Percentiles rank a stretch among this genome's conserved stretches.
Conservation (phyloP, 2,888 invertebrate genomes). For the Meloe dianella region DNA sequence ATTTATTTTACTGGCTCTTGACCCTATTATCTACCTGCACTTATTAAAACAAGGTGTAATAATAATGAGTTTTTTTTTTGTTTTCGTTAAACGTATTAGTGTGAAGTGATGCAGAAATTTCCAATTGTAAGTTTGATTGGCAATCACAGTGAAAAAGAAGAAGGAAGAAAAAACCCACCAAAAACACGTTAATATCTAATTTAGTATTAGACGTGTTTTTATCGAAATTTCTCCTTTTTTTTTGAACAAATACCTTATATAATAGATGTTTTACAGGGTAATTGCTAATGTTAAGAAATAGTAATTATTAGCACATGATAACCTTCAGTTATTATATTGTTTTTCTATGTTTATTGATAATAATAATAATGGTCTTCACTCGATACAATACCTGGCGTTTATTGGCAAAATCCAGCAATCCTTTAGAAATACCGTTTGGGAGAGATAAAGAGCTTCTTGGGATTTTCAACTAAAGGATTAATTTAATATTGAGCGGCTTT, state of each 20-base stretch:
- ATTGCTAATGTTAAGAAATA: too few relatives aligned
- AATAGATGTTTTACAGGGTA: too few relatives aligned
- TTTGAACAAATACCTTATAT: too few relatives aligned
- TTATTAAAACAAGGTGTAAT: neutral
- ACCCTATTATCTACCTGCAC: too few relatives aligned
- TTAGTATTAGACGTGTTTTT: neutral
- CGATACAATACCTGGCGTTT: neutral
- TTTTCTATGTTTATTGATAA: neutral
- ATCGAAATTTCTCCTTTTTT: too few relatives aligned
- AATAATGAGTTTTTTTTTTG: neutral
- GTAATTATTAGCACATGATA: too few relatives aligned
- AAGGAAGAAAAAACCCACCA: neutral
- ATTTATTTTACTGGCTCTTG: too few relatives aligned
- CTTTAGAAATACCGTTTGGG: neutral
- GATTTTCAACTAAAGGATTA: neutral
- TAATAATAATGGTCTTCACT: neutral
- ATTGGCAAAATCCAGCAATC: neutral
- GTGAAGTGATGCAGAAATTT: conserved; percentile 1
- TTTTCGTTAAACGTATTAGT: neutral
- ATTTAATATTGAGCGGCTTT: neutral
- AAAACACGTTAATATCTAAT: neutral
- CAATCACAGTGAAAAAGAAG: neutral
- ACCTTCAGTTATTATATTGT: too few relatives aligned
- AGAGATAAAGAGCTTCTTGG: neutral
- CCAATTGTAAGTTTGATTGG: neutral